These are phyloP conservation scores for Acleris cristana DNA, from an alignment of 2,888 invertebrate species.

Conservation along the genomic window DNA sequence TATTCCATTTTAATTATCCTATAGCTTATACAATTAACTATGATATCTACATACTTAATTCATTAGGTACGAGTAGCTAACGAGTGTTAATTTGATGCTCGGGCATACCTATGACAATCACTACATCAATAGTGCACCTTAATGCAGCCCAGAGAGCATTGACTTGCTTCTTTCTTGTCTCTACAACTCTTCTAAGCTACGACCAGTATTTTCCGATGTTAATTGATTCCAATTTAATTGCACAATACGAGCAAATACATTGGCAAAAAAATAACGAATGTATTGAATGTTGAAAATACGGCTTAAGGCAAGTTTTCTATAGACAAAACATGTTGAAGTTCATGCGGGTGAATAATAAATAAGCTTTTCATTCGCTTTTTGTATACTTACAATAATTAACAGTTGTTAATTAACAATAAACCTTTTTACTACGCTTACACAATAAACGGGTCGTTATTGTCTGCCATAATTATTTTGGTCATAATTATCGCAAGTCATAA, in stretches of 20 bases:
- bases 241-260: background rate
- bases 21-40: background rate
- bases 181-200: conserved; percentile 3
- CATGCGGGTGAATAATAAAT: too few relatives aligned
- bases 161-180: background rate
- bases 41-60: background rate
- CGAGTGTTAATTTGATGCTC: background rate
- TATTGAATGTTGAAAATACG: background rate
- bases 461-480: too few relatives aligned
- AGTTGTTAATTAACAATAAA: too few relatives aligned
- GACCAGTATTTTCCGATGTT: conserved; percentile 1
- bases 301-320: too few relatives aligned
- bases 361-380: too few relatives aligned
- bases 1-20: too few relatives aligned
- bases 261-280: background rate
- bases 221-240: background rate
- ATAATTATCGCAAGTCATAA: too few relatives aligned
- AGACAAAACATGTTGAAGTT: too few relatives aligned
- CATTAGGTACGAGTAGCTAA: background rate
- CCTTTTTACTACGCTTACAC: too few relatives aligned
- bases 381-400: too few relatives aligned
- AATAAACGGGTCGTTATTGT: too few relatives aligned
- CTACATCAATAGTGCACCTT: conserved; percentile 13
- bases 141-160: conserved; percentile 12
- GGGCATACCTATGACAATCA: conserved; percentile 6